Percentiles rank a stretch among this genome's conserved stretches.
phyloP scores from a whole-genome alignment of 2,797 vertebrate species.

The Petrocephalus sullivani region DNA sequence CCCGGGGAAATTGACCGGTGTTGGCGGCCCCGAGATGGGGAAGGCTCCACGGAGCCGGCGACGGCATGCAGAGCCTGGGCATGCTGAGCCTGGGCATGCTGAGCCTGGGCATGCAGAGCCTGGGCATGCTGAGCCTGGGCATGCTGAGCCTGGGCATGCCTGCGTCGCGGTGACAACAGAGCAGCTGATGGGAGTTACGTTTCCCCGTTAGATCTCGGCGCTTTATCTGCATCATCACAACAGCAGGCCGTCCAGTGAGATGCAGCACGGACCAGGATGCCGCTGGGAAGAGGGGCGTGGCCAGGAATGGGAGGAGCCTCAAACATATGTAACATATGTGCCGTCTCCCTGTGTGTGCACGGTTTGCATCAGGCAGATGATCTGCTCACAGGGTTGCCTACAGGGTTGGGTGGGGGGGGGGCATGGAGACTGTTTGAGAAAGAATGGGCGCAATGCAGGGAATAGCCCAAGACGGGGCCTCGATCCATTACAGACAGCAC shows the following conservation, averaged over 20 bases:
- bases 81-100: background rate
- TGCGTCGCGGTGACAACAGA: background rate
- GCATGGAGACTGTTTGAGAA: background rate
- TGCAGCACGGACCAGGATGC: no score
- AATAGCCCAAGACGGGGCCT: background rate
- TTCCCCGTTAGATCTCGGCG: background rate
- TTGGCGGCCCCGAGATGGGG: background rate
- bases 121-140: no score
- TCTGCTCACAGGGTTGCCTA: no score
- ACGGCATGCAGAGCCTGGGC: background rate
- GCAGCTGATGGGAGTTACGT: background rate
- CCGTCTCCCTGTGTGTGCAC: background rate
- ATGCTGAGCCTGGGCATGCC: background rate
- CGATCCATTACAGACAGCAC: background rate
- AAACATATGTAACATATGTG: background rate
- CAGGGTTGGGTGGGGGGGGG: background rate
- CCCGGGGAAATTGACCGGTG: background rate
- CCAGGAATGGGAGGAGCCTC: background rate
- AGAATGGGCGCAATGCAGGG: background rate
- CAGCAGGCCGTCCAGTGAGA: background rate
- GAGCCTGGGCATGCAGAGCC: background rate
- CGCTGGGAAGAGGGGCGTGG: background rate
- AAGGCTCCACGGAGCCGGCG: background rate
- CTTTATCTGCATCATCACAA: background rate
- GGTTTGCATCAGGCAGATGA: no score